phyloP scores from a whole-genome alignment of 2,113 vertebrate species.

The Eurypyga helias region DNA sequence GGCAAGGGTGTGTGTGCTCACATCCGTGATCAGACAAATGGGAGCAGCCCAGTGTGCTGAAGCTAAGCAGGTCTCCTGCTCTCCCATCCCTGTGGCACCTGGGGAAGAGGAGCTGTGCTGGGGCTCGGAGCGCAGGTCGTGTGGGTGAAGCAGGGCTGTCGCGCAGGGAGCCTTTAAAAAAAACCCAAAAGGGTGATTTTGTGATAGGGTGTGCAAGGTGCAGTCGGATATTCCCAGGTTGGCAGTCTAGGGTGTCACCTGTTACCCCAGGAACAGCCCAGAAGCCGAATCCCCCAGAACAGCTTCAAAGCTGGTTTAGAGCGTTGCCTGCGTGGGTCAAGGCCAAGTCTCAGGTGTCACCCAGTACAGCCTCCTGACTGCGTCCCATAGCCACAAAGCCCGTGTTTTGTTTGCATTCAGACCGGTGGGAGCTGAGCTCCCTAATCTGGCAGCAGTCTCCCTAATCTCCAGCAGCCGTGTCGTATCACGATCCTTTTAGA shows the following conservation, averaged over 20 bases:
- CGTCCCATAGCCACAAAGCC: background rate
- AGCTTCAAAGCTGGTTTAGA: background rate
- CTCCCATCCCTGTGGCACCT: background rate
- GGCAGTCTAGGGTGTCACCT: background rate
- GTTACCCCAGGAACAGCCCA: background rate
- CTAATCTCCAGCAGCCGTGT: background rate
- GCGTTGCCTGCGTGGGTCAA: background rate
- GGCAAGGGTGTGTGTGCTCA: conserved; percentile 19
- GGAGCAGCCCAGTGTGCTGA: background rate
- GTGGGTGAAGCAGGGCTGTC: background rate
- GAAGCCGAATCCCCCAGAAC: background rate
- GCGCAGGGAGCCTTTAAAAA: background rate
- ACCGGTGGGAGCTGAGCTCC: background rate
- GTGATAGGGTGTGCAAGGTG: background rate
- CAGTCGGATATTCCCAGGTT: background rate
- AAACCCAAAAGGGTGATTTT: background rate
- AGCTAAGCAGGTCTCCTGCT: background rate
- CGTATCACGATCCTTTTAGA: background rate
- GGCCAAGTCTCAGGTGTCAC: background rate
- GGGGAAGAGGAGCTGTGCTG: background rate
- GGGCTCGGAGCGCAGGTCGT: background rate
- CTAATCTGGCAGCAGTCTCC: background rate
- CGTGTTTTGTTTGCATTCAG: background rate
- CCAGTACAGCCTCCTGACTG: background rate
- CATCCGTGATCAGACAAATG: background rate